Percentiles rank a stretch among this genome's conserved stretches.
Conservation (phyloP, 2,888 invertebrate genomes). For the Cosmia trapezina region DNA sequence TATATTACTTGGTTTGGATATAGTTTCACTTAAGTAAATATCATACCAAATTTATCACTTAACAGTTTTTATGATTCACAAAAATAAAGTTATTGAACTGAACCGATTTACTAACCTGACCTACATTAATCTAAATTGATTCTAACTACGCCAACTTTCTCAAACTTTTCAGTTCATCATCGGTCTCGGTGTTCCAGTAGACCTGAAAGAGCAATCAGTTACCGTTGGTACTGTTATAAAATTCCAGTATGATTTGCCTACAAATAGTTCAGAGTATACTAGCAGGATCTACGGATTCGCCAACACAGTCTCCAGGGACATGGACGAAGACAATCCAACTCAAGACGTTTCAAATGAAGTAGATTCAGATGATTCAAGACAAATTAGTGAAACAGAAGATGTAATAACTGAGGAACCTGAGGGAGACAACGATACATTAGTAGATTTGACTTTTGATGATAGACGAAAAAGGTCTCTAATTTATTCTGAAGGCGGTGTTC, state of each 20-base stretch:
- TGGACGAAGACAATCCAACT: slow-evolving; percentile 72
- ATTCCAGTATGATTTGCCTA: slow-evolving; percentile 92
- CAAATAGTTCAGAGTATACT: slow-evolving; percentile 91
- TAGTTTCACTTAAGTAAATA: neutral
- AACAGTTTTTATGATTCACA: neutral
- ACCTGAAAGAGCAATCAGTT: slow-evolving; percentile 91
- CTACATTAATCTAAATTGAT: slow-evolving; percentile 44
- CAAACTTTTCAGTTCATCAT: slow-evolving; percentile 91
- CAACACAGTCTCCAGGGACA: slow-evolving; percentile 84
- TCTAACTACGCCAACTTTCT: slow-evolving; percentile 40
- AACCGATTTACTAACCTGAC: slow-evolving; percentile 19
- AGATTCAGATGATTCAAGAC: slow-evolving; percentile 65
- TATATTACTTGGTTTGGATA: neutral
- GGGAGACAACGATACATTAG: slow-evolving; percentile 79
- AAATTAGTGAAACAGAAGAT: slow-evolving; percentile 63
- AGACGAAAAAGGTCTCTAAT: slow-evolving; percentile 79
- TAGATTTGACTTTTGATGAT: slow-evolving; percentile 84
- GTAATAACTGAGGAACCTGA: slow-evolving; percentile 61
- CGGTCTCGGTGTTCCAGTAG: slow-evolving; percentile 92
- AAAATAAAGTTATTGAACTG: neutral
- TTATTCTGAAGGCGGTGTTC: slow-evolving; percentile 81
- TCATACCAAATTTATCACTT: no score
- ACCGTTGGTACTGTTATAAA: slow-evolving; percentile 92
- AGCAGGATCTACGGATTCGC: slow-evolving; percentile 87
- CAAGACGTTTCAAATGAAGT: slow-evolving; percentile 67